Percentiles rank a stretch among this genome's conserved stretches.
Evolutionary conservation across 2,888 invertebrate species (phyloP).

Genomic region (Geotrupes spiniger): DNA sequence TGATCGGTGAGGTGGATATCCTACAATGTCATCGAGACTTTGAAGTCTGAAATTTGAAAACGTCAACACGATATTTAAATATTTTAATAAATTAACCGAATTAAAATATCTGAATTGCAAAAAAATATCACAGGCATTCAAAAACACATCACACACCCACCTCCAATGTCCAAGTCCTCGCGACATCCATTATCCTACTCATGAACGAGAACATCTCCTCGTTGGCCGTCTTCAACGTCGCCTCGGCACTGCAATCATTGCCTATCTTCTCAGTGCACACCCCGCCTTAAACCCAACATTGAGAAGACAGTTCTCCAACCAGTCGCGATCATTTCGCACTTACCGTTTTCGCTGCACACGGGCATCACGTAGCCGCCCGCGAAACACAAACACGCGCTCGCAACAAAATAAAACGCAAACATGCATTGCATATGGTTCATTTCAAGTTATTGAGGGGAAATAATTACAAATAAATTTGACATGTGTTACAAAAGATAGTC

Average conservation of each 20-base stretch:
- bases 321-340: conserved; percentile 1
- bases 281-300: conserved; percentile 5
- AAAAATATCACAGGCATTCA: no score
- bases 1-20: no score
- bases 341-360: conserved; percentile 17
- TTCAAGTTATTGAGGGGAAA: conserved; percentile 5
- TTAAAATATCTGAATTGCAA: no score
- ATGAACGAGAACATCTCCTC: conserved; percentile 15
- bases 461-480: conserved; percentile 11
- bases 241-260: background rate
- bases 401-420: conserved; percentile 8
- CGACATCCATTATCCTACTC: conserved; percentile 12
- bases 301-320: background rate
- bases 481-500: conserved; percentile 8
- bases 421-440: conserved; percentile 3
- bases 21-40: no score
- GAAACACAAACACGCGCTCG: conserved; percentile 6
- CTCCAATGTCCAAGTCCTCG: no score
- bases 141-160: no score
- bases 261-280: conserved; percentile 3
- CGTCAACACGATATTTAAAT: no score
- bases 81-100: no score
- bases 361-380: conserved; percentile 16
- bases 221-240: background rate
- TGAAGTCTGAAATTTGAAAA: no score